Evolutionary conservation across 1,140 invertebrate species (phyloP), one percentile per base, ranked within the genome.

Genomic region (Euglossa dilemma): DNA sequence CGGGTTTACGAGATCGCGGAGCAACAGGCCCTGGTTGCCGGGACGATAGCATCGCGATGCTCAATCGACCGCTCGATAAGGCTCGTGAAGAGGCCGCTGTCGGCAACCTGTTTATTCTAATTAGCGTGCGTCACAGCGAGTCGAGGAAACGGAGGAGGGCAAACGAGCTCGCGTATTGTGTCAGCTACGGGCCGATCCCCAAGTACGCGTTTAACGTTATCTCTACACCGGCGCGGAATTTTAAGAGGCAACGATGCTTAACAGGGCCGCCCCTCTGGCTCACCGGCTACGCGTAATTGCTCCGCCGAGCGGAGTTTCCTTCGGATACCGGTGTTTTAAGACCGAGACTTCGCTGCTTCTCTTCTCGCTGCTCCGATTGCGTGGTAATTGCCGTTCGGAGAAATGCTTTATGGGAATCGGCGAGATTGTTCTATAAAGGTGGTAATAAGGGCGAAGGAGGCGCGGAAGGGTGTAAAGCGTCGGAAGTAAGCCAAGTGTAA

Each of bases 101-200:
- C 83, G 85, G 85, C 78, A 85, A 87, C 83, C 83, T 85, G 87
- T 87, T 88, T 87, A 87, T 85, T 88, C 87, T 88, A 88, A 88
- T 88, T 88, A 87, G 69, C 70, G 64, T 45, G 77, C 79, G 75
- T 70, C 72, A 64, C 59, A 50, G 25, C 11, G 6, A 14, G 12
- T 8, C 52, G 57, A 78, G 45, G 18, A 45, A 9, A 45, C 36
- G 69, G 23, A 18, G 12, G 57, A 14, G 45, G 43, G 16, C 16
- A 69, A 73, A 70, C 59, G 45, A 52, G 57, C 52, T 36, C 18
- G 52, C 28, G 47, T 74, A 56, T 36, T 59, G 77, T 71, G 76
- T 76, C 73, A 63, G 59, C 59, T 20, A 63, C 57, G 11, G 45
- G 8, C 0, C 57, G 57, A 75, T 63, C 43, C 25, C 6, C 1